Percentiles rank a stretch among this genome's conserved stretches.
Evolutionary conservation across 2,797 vertebrate genomes (phyloP).

Genomic region (Sebastes diaconus): DNA sequence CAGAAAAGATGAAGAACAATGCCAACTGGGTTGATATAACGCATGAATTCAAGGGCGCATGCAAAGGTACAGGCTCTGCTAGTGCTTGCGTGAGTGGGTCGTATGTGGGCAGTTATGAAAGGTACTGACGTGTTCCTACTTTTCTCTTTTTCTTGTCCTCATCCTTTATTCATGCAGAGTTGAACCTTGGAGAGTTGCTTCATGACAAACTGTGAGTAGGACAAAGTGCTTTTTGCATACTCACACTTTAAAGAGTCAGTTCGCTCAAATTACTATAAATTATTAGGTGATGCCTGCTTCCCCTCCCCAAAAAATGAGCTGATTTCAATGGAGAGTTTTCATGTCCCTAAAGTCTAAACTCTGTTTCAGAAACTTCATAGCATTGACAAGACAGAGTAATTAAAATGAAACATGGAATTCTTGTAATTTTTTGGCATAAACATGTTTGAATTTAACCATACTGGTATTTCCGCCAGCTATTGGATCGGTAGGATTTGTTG

Average conservation of each 20-base stretch:
- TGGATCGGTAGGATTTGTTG: not conserved
- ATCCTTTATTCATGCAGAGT: conserved; percentile 81
- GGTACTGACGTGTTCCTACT: not conserved
- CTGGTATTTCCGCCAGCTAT: not conserved
- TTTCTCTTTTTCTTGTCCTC: not conserved
- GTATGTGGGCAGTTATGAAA: not conserved
- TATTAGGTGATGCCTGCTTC: not conserved
- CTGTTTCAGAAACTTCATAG: not conserved
- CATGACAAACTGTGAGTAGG: conserved; percentile 98
- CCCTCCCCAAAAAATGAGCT: not conserved
- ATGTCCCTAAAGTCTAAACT: not conserved
- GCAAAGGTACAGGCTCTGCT: conserved; percentile 86
- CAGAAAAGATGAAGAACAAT: conserved; percentile 95
- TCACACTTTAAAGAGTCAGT: not conserved
- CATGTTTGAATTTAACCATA: not conserved
- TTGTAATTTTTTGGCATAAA: not conserved
- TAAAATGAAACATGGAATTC: accelerated
- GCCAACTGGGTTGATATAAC: conserved; percentile 97
- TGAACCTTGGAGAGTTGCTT: conserved; percentile 96
- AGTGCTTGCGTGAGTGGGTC: not conserved
- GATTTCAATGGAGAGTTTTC: not conserved
- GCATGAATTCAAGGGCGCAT: conserved; percentile 93
- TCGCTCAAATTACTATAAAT: not conserved
- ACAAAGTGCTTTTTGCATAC: not conserved
- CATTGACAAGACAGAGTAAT: not conserved